Evolutionary conservation across 2,113 vertebrate species (phyloP), one percentile per base, ranked within the genome.

Genomic region (Trinectes maculatus): DNA sequence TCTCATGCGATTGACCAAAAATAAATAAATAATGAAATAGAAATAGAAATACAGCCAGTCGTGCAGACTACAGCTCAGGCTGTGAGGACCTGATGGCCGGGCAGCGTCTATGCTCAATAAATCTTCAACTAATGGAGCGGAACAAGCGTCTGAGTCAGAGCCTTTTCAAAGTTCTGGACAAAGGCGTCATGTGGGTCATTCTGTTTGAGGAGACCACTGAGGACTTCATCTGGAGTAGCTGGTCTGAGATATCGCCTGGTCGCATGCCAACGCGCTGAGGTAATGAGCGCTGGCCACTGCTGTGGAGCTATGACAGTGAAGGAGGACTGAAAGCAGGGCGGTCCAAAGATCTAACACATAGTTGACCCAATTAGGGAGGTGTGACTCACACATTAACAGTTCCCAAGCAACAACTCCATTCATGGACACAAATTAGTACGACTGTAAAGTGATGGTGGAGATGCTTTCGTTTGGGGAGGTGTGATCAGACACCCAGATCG

Each of bases 181-280:
- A n/a, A 57, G 57, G 56, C 59, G 58, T 58, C n/a, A 85, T 78
- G 64, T 78, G 71, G 80, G 82, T 87, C 82, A 80, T 82, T 86
- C 82, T 42, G 75, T 74, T 56, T 31, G 56, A 61, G 58, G 69
- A 77, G 69, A 58, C 44, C 29, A 16, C 57, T 24, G 53, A 60
- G 76, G 55, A 44, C 60, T 80, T 80, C 80, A 80, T 74, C 63
- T 59, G 21, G 70, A 83, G 75, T 85, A 87, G 87, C 83, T 83
- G 83, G 68, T 85, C 78, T 77, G 71, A 72, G 80, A 85, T 82
- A 86, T 78, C 64, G 67, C 31, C 74, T 85, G 78, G 82, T 70
- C 31, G 56, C 82, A 77, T 87, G 84, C 85, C 85, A 86, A 63
- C 60, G 33, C 65, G 78, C 62, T 87, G 87, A 89, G 77, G 87